phyloP scores from a whole-genome alignment of 1,140 invertebrate species.

The Centruroides vittatus region DNA sequence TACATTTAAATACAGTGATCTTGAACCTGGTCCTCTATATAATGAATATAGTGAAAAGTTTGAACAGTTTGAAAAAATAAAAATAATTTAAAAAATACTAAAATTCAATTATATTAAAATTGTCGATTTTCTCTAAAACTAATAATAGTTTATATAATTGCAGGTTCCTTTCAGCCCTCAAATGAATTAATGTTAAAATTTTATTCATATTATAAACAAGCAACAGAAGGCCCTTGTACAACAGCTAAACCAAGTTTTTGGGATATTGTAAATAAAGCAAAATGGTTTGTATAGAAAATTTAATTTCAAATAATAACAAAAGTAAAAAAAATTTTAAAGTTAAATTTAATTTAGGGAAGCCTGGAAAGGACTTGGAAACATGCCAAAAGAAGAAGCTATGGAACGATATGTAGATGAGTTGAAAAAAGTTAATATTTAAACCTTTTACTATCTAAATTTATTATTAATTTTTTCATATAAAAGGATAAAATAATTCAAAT shows the following conservation, averaged over 20 bases:
- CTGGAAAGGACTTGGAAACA: conserved; percentile 60
- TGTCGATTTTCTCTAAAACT: too few relatives aligned
- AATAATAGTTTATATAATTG: too few relatives aligned
- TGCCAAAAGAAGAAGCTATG: conserved; percentile 75
- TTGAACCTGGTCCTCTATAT: too few relatives aligned
- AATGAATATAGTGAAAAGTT: too few relatives aligned
- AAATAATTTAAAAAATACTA: too few relatives aligned
- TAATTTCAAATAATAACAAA: neutral
- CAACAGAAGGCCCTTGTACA: conserved; percentile 68
- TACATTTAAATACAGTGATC: too few relatives aligned
- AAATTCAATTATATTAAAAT: too few relatives aligned
- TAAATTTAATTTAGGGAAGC: conserved; percentile 42
- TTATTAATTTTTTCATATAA: too few relatives aligned
- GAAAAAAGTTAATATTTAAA: conserved; percentile 22
- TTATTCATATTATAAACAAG: conserved; percentile 90
- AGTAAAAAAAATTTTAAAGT: neutral
- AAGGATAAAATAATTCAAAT: too few relatives aligned
- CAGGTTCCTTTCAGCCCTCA: conserved; percentile 89
- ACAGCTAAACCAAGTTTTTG: conserved; percentile 70
- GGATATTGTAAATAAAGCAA: conserved; percentile 70
- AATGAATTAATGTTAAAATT: conserved; percentile 83
- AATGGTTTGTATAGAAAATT: conserved; percentile 41
- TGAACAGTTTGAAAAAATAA: too few relatives aligned
- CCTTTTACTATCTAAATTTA: too few relatives aligned
- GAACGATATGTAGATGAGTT: conserved; percentile 77